Evolutionary conservation across 1,140 invertebrate species (phyloP), one percentile per base, ranked within the genome.

Genomic region (Watersipora subatra): DNA sequence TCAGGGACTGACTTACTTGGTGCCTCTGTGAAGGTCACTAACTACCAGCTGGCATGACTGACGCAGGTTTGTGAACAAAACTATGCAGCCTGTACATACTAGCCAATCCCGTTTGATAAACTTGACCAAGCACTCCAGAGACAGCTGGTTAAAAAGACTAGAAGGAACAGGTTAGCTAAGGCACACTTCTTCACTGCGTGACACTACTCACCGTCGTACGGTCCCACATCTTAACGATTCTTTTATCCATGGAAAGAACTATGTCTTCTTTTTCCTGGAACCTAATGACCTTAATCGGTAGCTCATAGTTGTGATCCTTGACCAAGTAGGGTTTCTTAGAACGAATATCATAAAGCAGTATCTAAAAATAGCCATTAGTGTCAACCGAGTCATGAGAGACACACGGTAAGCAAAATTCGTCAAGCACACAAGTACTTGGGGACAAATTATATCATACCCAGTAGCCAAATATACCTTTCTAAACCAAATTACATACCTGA

Each of bases 191-290:
- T 46, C 34, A 12, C 34, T 46, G 34, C 34, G n/a, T n/a, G n/a
- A n/a, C 17, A 56, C 20, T 62, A 81, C 83, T 85, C 85, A 93
- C 91, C 64, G 84, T 88, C 75, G 92, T 85, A 77, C 88, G 87
- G 71, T 97, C 86, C 95, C 96, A 99, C 71, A 99, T 87, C 82
- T 97, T 97, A 0, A 98, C 80, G 57, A 93, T 87, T 69, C 89
- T 89, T 66, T 85, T 84, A 80, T 99, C 95, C 87, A 97, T 88
- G 7, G 93, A 94, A 69, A 92, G 87, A 62, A 97, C 86, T 68
- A 92, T 83, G 27, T 65, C 86, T 24, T 76, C 72, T 57, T 76
- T 87, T 28, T 76, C 70, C 76, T 94, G 89, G 73, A 94, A 99
- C 61, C 89, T 87, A 57, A 99, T 83, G 72, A 87, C 86, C 77